Evolutionary conservation across 1,140 invertebrate genomes (phyloP).

Genomic region (Agrilus planipennis): DNA sequence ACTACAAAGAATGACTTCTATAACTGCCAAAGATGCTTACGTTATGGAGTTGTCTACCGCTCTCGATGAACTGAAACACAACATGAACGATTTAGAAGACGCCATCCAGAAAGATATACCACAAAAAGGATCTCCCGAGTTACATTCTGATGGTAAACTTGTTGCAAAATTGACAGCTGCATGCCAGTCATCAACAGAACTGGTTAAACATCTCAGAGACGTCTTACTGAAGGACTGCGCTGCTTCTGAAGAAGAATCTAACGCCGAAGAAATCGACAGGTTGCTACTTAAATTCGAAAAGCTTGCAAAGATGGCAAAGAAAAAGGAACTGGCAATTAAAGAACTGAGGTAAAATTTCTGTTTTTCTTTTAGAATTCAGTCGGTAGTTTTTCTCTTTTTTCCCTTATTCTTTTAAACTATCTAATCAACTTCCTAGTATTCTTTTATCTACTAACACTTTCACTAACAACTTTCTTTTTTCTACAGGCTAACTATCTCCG

Average conservation of each 20-base stretch:
- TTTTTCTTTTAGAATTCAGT: not conserved
- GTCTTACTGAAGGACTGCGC: conserved; percentile 62
- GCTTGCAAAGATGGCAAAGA: conserved; percentile 55
- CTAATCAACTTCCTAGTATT: too few relatives aligned
- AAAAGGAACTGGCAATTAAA: conserved; percentile 58
- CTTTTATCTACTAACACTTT: too few relatives aligned
- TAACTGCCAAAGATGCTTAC: conserved; percentile 71
- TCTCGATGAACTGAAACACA: conserved; percentile 45
- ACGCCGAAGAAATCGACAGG: conserved; percentile 50
- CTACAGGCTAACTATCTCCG: conserved; percentile 45
- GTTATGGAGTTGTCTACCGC: conserved; percentile 57
- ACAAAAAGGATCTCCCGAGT: conserved; percentile 38
- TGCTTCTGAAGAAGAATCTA: conserved; percentile 50
- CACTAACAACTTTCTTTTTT: too few relatives aligned
- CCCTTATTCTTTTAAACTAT: too few relatives aligned
- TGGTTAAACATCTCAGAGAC: conserved; percentile 64
- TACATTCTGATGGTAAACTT: conserved; percentile 39
- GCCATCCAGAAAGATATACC: conserved; percentile 41
- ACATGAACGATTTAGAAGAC: conserved; percentile 43
- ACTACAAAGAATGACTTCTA: conserved; percentile 42
- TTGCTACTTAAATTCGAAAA: conserved; percentile 55
- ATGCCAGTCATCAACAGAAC: conserved; percentile 60
- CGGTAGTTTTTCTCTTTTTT: too few relatives aligned
- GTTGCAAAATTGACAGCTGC: conserved; percentile 54
- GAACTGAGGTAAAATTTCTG: conserved; percentile 48